phyloP scores from a whole-genome alignment of 2,113 vertebrate genomes.

The Pelecanoides urinatrix region DNA sequence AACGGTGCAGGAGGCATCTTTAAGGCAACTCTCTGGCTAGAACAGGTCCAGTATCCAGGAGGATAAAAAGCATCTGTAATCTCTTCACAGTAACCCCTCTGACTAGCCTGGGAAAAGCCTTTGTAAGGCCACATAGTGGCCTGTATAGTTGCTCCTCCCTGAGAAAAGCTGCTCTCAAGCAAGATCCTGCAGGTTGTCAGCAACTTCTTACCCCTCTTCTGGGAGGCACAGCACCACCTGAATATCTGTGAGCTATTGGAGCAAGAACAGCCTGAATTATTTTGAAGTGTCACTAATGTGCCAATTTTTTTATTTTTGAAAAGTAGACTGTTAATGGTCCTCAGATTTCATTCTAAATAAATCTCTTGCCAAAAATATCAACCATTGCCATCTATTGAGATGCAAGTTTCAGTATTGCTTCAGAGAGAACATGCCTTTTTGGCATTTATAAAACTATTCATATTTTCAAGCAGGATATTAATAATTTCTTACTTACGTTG shows the following conservation, averaged over 20 bases:
- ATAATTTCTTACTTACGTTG: slow-evolving; percentile 41
- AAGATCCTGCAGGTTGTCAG: background rate
- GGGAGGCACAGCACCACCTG: background rate
- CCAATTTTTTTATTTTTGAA: background rate
- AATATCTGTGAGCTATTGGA: background rate
- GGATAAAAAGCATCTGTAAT: background rate
- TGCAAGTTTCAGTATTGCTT: background rate
- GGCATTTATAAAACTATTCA: background rate
- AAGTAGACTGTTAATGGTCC: background rate
- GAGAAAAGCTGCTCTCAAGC: background rate
- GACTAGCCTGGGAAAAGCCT: background rate
- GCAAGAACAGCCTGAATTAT: background rate
- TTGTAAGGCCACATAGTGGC: background rate
- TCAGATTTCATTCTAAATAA: background rate
- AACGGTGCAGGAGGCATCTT: background rate
- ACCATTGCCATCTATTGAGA: background rate
- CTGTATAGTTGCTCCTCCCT: background rate
- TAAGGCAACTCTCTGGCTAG: background rate
- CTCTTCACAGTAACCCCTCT: background rate
- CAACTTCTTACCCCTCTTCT: background rate
- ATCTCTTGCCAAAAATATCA: background rate
- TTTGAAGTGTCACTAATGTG: background rate
- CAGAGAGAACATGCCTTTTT: background rate
- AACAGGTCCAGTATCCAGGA: background rate
- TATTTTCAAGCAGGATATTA: slow-evolving; percentile 16